Conservation (phyloP, 2,888 invertebrate genomes). For the Pseudolycoriella hygida region DNA sequence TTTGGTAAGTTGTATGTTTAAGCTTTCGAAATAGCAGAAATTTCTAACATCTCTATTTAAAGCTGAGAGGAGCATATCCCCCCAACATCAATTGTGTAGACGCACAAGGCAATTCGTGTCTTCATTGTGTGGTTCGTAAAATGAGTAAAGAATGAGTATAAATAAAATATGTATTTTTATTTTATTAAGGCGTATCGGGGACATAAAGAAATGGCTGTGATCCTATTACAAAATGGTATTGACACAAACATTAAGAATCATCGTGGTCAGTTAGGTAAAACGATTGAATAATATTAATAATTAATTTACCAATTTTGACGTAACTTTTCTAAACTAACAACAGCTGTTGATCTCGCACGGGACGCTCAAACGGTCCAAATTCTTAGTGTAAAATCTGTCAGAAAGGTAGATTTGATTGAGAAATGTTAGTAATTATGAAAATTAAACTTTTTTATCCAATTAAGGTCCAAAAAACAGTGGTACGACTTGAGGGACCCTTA, state of each 20-base stretch:
- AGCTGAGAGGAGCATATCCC: conserved; percentile 37
- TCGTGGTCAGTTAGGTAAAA: conserved; percentile 28
- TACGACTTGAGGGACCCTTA: conserved; percentile 44
- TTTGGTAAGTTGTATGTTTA: conserved; percentile 29
- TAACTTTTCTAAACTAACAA: neutral
- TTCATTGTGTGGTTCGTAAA: conserved; percentile 35
- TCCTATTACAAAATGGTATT: conserved; percentile 46
- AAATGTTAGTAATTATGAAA: no score
- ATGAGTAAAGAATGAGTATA: no score
- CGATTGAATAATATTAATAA: neutral
- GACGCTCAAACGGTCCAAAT: conserved; percentile 45
- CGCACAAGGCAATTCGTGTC: conserved; percentile 42
- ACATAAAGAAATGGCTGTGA: conserved; percentile 41
- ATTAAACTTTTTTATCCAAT: no score
- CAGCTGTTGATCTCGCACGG: conserved; percentile 40
- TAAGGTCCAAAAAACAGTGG: conserved; percentile 37
- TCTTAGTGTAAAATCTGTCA: conserved; percentile 41
- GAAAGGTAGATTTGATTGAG: conserved; percentile 23
- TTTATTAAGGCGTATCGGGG: conserved; percentile 35
- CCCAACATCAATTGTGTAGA: conserved; percentile 47
- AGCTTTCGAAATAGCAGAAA: neutral
- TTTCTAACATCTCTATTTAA: conserved; percentile 12
- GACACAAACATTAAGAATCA: conserved; percentile 41
- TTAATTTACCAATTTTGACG: neutral
- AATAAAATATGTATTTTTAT: no score